phyloP scores from a whole-genome alignment of 2,113 vertebrate genomes.

The Melanostigma gelatinosum region DNA sequence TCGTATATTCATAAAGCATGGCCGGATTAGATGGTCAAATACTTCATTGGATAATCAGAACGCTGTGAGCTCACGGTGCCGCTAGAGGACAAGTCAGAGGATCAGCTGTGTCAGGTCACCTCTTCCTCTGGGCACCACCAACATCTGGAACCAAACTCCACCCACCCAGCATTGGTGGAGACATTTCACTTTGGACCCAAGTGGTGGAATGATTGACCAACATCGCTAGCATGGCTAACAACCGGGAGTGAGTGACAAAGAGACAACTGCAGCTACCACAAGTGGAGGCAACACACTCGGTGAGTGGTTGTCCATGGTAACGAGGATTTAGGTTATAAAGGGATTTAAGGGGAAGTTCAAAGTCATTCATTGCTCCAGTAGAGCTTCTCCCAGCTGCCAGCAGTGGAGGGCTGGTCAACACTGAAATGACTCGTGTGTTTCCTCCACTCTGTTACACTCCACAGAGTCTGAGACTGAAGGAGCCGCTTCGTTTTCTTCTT shows the following conservation, averaged over 20 bases:
- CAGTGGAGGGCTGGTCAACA: background rate
- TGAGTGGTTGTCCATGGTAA: slow-evolving; percentile 1
- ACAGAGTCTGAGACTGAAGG: background rate
- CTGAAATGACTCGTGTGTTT: background rate
- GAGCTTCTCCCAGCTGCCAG: background rate
- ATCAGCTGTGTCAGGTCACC: background rate
- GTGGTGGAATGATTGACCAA: background rate
- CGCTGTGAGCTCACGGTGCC: background rate
- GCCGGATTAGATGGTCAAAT: background rate
- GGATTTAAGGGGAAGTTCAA: background rate
- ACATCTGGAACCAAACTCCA: background rate
- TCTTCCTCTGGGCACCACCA: background rate
- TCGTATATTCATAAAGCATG: background rate
- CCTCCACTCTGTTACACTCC: background rate
- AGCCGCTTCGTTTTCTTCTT: background rate
- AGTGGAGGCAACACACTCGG: background rate
- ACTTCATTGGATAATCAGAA: background rate
- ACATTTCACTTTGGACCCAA: background rate
- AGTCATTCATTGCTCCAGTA: slow-evolving; percentile 7
- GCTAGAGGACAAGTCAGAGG: too few relatives aligned
- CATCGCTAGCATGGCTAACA: background rate
- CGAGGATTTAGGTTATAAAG: background rate
- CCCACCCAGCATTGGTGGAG: background rate
- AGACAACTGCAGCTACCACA: slow-evolving; percentile 9
- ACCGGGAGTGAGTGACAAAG: background rate